These are phyloP conservation scores for Brachionichthys hirsutus DNA, from an alignment of 2,113 vertebrate species.

Conservation along the genomic window DNA sequence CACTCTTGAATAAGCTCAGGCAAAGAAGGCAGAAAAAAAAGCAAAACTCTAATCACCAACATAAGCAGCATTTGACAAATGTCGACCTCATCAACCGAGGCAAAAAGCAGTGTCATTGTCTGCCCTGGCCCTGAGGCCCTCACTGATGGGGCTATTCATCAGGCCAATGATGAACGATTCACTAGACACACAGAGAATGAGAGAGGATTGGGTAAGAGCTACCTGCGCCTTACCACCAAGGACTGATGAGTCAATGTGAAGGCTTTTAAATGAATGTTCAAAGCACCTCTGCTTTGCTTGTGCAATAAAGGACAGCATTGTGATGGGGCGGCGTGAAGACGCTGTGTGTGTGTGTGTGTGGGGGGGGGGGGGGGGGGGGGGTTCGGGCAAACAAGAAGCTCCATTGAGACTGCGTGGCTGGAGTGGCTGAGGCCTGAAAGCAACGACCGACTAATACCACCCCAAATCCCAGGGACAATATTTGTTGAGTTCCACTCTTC, in stretches of 20 bases:
- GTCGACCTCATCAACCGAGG: conserved; percentile 70
- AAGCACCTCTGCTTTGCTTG: conserved; percentile 41
- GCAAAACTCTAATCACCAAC: conserved; percentile 74
- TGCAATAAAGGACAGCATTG: conserved; percentile 68
- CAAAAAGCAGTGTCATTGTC: conserved; percentile 76
- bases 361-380: too few species aligned
- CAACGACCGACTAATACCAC: conserved; percentile 77
- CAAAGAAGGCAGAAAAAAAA: background rate
- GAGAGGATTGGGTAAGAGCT: conserved; percentile 55
- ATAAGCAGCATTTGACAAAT: conserved; percentile 80
- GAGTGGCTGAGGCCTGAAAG: conserved; percentile 68
- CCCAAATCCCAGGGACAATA: conserved; percentile 73
- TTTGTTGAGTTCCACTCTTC: conserved; percentile 69
- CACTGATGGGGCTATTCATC: conserved; percentile 75
- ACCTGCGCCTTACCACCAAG: conserved; percentile 56
- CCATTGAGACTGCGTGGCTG: conserved; percentile 62
- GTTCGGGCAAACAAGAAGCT: conserved; percentile 64
- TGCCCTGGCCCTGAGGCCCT: conserved; percentile 66
- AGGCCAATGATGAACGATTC: conserved; percentile 65
- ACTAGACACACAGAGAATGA: conserved; percentile 21
- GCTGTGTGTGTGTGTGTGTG: conserved; percentile 25
- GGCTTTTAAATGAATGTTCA: conserved; percentile 66
- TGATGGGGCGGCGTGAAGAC: conserved; percentile 60
- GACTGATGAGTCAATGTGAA: conserved; percentile 47
- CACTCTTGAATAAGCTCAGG: conserved; percentile 7